Conservation (phyloP, 2,888 invertebrate species). For the Himalopsyche tibetana region DNA sequence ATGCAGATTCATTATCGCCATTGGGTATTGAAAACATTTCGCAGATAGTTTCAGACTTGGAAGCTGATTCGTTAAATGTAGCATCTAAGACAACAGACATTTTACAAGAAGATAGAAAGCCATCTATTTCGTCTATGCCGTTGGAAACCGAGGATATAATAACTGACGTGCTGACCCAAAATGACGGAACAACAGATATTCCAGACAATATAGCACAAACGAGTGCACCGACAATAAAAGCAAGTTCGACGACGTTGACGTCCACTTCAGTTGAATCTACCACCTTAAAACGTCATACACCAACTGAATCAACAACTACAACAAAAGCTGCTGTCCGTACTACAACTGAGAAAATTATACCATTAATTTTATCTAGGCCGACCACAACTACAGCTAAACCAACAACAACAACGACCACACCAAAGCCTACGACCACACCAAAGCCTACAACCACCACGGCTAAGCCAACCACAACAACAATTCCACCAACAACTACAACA, state of each 20-base stretch:
- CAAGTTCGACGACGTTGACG: not conserved
- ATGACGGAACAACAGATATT: not conserved
- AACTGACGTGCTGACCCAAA: constrained; percentile 6
- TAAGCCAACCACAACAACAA: constrained; percentile 69
- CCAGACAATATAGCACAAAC: not conserved
- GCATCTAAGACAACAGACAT: constrained; percentile 46
- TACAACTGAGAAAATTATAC: constrained; percentile 11
- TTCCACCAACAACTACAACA: constrained; percentile 64
- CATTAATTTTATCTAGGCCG: constrained; percentile 68
- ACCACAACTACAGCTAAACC: constrained; percentile 66
- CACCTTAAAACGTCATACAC: not conserved
- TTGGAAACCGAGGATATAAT: constrained; percentile 32
- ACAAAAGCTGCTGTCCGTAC: not conserved
- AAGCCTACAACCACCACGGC: constrained; percentile 66
- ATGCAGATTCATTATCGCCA: not conserved
- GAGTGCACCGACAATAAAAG: not conserved
- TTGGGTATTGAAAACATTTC: constrained; percentile 12
- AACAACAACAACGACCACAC: constrained; percentile 65
- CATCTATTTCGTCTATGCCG: not conserved
- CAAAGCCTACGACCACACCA: constrained; percentile 65
- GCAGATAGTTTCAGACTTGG: constrained; percentile 64
- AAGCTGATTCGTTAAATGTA: constrained; percentile 66
- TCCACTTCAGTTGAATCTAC: not conserved
- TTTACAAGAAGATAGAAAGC: not conserved
- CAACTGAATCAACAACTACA: constrained; percentile 6